Conservation (phyloP, 2,888 invertebrate species). For the Bembecia ichneumoniformis region DNA sequence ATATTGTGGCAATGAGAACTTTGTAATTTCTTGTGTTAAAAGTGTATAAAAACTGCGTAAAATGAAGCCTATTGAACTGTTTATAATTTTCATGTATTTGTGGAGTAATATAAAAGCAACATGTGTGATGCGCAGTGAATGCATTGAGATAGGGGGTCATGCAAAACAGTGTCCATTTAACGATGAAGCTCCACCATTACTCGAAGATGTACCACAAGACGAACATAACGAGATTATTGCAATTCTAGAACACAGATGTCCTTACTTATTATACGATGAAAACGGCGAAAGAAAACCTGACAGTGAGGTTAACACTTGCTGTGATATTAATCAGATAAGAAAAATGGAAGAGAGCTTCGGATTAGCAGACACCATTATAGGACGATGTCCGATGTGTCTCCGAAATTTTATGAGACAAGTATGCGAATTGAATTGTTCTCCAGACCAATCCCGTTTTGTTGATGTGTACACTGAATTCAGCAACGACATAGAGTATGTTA, state of each 20-base stretch:
- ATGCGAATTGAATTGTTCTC: conserved; percentile 86
- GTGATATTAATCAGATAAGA: conserved; percentile 66
- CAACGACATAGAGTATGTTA: conserved; percentile 38
- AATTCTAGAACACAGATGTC: conserved; percentile 74
- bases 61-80: conserved; percentile 26
- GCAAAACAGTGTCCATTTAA: conserved; percentile 34
- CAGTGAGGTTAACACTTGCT: conserved; percentile 72
- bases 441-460: conserved; percentile 74
- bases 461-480: conserved; percentile 25
- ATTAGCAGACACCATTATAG: conserved; percentile 78
- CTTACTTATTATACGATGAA: conserved; percentile 62
- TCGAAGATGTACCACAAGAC: conserved; percentile 31
- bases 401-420: conserved; percentile 82
- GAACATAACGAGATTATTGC: conserved; percentile 37
- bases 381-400: conserved; percentile 86
- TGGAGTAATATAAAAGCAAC: conserved; percentile 28
- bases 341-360: conserved; percentile 68
- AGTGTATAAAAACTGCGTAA: conserved; percentile 5
- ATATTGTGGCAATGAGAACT: not conserved
- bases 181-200: conserved; percentile 25
- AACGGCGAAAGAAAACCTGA: conserved; percentile 33
- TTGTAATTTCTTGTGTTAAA: not conserved
- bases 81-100: conserved; percentile 23
- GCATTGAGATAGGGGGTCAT: conserved; percentile 27
- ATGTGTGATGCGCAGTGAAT: conserved; percentile 46